phyloP scores from a whole-genome alignment of 2,888 invertebrate species.

The Galeruca laticollis region DNA sequence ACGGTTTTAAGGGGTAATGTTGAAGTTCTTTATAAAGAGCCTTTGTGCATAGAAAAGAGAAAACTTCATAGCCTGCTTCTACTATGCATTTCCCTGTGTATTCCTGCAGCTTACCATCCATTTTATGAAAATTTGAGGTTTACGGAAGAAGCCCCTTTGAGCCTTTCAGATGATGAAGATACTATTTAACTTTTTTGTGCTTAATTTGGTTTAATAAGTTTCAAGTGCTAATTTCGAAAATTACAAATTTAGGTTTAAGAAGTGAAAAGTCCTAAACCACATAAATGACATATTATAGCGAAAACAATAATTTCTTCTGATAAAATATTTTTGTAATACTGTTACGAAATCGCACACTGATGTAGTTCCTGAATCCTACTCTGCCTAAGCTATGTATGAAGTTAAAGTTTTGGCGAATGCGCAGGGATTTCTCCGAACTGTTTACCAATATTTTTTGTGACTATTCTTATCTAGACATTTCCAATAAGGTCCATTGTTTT shows the following conservation, averaged over 20 bases:
- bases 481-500: no score
- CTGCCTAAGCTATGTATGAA: no score
- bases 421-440: no score
- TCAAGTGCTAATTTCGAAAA: background rate
- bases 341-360: no score
- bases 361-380: no score
- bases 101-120: background rate
- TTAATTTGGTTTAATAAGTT: no score
- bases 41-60: background rate
- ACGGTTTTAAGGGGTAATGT: constrained; percentile 7
- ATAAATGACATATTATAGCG: background rate
- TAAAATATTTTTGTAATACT: no score
- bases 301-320: background rate
- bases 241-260: background rate
- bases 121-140: background rate
- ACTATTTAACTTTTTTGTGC: background rate
- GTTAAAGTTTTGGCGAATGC: no score
- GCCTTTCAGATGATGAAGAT: background rate
- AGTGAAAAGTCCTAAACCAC: background rate
- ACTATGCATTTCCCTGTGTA: background rate
- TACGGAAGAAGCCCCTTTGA: background rate
- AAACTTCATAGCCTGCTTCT: background rate
- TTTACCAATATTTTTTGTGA: no score
- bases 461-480: no score
- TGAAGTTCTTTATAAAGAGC: background rate